Evolutionary conservation across 53 echinoderm and acorn worm genomes (phyloP), one percentile per base, ranked within the genome.

Genomic region (Luidia sarsii): DNA sequence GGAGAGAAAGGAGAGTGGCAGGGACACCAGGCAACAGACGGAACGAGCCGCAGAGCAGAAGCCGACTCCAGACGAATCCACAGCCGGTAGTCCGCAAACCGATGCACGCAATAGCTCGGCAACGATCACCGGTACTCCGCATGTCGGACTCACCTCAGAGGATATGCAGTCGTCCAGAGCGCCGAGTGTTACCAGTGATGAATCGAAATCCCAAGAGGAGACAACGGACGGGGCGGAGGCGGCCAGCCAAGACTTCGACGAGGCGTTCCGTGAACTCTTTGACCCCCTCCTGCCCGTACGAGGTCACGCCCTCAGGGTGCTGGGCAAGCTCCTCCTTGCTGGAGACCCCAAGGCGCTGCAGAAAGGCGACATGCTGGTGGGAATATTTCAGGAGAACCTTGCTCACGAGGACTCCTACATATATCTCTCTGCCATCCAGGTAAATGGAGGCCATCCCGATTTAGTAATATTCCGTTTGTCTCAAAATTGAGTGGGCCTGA

Each of bases 331-430:
- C 10, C 31, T 99, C 20, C 80, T 51, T 43, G 80, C 83, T 10
- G 75, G 57, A 48, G 89, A 94, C 38, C 79, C 79, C 7, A 87
- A 88, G 62, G 91, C 99, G 20, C 29, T 91, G 50, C 87, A 88
- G 30, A 85, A 94, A 61, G 80, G 79, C 50, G 87, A 91, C 23
- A 82, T 65, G 29, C 81, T 94, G 38, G 81, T 91, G 46, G 75
- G 68, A 50, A 71, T 91, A 55, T 91, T 99, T 62, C 53, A 87
- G 41, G 99, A 99, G 52, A 85, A 99, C 63, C 74, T 99, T 15
- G 48, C 57, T 10, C 80, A 93, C 80, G 99, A 99, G 28, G 99
- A 99, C 82, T 83, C 99, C 2, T 99, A 91, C 56, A 87, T 99
- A 35, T 99, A 99, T 64, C 79, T 99, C 41, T 71, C 94, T 2